A percentile compares a stretch with the other conserved stretches of the same genome.
These are phyloP conservation scores for Epinotia bilunana DNA, from an alignment of 2,888 invertebrate species.

Conservation along the genomic window DNA sequence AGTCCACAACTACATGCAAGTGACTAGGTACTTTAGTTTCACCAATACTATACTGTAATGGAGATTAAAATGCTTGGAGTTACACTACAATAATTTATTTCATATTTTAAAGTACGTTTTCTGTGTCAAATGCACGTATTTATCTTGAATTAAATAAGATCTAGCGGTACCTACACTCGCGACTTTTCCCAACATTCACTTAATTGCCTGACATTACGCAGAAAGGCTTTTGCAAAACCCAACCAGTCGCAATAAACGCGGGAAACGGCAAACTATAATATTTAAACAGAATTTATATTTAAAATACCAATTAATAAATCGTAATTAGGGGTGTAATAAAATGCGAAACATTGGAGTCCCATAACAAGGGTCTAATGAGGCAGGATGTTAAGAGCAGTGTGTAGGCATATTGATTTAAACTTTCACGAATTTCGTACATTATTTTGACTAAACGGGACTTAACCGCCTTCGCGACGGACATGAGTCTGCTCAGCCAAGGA, in stretches of 20 bases:
- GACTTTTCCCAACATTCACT: slow-evolving; percentile 23
- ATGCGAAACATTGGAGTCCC: not conserved
- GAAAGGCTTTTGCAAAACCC: slow-evolving; percentile 3
- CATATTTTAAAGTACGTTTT: not conserved
- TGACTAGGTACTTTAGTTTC: no score
- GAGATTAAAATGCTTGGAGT: no score
- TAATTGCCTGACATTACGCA: slow-evolving; percentile 10
- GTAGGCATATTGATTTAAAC: not conserved
- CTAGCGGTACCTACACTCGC: not conserved
- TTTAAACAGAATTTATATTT: slow-evolving; percentile 1
- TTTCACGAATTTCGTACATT: not conserved
- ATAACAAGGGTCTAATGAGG: not conserved
- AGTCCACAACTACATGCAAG: no score
- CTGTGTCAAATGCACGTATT: not conserved
- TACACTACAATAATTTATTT: no score
- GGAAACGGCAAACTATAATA: slow-evolving; percentile 16
- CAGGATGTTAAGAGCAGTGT: not conserved
- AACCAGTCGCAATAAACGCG: slow-evolving; percentile 17
- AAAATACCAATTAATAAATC: slow-evolving; percentile 5
- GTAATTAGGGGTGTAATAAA: slow-evolving; percentile 3
- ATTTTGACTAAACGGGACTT: not conserved
- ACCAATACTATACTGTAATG: no score
- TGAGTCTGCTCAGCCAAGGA: no score
- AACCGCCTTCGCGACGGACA: no score
- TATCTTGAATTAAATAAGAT: not conserved